phyloP scores from a whole-genome alignment of 2,113 vertebrate species.

The Carollia perspicillata region DNA sequence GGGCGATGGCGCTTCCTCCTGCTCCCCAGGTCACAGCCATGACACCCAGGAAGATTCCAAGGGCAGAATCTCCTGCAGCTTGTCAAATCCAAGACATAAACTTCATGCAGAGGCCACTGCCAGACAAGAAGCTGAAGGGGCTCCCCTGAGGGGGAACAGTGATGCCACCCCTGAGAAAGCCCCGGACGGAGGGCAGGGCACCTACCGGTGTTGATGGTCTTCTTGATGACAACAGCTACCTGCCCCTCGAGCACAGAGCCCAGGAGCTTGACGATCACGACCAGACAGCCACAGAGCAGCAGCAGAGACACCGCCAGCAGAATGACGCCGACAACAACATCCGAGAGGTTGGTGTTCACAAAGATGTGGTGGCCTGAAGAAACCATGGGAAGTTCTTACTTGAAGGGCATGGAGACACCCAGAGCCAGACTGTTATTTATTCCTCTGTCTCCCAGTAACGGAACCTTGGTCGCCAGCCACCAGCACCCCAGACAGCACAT shows the following conservation, averaged over 20 bases:
- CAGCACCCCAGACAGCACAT: neutral
- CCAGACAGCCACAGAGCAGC: constrained; percentile 91
- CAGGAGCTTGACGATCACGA: constrained; percentile 95
- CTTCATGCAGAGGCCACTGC: neutral
- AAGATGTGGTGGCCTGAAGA: constrained; percentile 91
- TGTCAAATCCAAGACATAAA: neutral
- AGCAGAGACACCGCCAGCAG: constrained; percentile 89
- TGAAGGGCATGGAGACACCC: neutral
- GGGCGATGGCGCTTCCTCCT: neutral
- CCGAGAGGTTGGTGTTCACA: constrained; percentile 79
- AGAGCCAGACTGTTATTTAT: fast-evolving
- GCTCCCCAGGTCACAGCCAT: neutral
- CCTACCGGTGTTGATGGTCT: constrained; percentile 96
- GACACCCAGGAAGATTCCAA: neutral
- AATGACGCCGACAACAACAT: constrained; percentile 91
- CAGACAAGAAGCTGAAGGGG: neutral
- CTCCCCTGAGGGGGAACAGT: fast-evolving
- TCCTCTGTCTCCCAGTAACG: neutral
- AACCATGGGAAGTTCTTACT: neutral
- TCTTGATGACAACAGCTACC: constrained; percentile 95
- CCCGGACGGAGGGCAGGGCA: fast-evolving
- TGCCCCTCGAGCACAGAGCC: constrained; percentile 96
- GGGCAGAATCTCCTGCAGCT: neutral
- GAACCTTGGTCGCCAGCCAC: too few species aligned
- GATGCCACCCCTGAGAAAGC: too few species aligned